A percentile compares a stretch with the other conserved stretches of the same genome.
Conservation (phyloP, 2,888 invertebrate genomes). For the Chalcis sispes region DNA sequence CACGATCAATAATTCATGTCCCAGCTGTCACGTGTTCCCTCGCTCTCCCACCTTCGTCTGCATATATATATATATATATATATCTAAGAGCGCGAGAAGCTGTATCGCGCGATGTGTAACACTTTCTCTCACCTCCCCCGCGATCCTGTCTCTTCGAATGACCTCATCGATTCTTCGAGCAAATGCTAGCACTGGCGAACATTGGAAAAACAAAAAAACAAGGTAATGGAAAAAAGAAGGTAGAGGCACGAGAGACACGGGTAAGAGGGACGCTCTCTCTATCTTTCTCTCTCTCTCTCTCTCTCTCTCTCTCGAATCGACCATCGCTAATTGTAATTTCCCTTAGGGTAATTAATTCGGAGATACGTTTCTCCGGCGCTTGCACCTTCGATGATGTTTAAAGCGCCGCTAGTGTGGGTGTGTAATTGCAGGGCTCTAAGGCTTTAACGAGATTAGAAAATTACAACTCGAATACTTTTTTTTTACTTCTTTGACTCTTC, state of each 20-base stretch:
- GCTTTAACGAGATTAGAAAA: not conserved
- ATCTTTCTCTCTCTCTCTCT: no score
- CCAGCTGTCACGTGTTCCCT: slow-evolving; percentile 61
- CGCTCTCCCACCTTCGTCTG: not conserved
- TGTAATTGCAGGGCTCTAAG: no score
- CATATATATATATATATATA: no score
- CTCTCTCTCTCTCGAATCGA: not conserved
- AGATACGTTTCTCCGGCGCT: not conserved
- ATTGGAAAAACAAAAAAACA: no score
- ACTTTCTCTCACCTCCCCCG: slow-evolving; percentile 1
- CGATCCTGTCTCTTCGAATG: not conserved
- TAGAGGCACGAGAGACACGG: not conserved
- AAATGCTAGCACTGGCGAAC: no score
- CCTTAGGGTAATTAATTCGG: slow-evolving; percentile 38
- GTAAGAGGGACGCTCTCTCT: no score
- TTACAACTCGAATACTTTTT: not conserved
- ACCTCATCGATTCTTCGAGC: slow-evolving; percentile 23
- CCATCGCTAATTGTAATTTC: slow-evolving; percentile 37
- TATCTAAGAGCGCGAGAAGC: no score
- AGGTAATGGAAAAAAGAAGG: slow-evolving; percentile 22
- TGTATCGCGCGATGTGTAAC: no score
- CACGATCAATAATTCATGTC: slow-evolving; percentile 70
- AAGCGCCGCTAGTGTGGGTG: no score
- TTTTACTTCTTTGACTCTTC: not conserved
- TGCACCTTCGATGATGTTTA: no score